Evolutionary conservation across 2,888 invertebrate genomes (phyloP).

Genomic region (Drosophila macrospina): DNA sequence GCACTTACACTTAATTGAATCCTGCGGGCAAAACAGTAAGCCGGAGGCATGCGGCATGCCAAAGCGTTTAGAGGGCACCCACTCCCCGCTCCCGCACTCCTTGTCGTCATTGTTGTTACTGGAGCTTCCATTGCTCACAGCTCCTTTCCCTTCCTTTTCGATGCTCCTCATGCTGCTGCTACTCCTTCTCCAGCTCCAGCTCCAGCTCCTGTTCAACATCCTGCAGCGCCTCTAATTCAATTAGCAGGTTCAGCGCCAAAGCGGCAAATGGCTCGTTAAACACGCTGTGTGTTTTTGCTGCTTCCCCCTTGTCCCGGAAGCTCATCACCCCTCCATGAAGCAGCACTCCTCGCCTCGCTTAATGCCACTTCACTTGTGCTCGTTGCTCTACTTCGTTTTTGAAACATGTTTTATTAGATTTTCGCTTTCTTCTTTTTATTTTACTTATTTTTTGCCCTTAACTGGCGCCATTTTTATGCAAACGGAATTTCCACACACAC

Average conservation of each 20-base stretch:
- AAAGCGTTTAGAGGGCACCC: conserved; percentile 72
- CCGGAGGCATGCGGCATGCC: conserved; percentile 58
- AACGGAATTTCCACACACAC: conserved; percentile 56
- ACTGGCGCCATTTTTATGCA: conserved; percentile 76
- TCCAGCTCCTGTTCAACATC: conserved; percentile 37
- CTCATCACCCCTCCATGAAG: background rate
- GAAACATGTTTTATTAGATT: conserved; percentile 76
- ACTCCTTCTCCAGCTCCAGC: background rate
- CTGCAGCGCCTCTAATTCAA: conserved; percentile 75
- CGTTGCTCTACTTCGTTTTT: conserved; percentile 50
- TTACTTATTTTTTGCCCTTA: conserved; percentile 28
- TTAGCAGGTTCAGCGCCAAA: conserved; percentile 82
- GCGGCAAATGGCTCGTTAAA: conserved; percentile 81
- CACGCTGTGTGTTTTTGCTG: conserved; percentile 63
- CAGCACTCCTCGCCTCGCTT: conserved; percentile 11
- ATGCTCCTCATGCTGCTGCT: conserved; percentile 8
- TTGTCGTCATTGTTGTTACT: conserved; percentile 37
- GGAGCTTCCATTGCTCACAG: background rate
- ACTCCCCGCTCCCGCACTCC: conserved; percentile 39
- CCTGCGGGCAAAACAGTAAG: conserved; percentile 72
- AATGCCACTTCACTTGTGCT: conserved; percentile 64
- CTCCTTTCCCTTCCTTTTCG: conserved; percentile 1
- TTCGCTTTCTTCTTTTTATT: conserved; percentile 27
- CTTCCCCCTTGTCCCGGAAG: background rate
- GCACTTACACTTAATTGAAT: conserved; percentile 79